These are phyloP conservation scores for Spodoptera littoralis DNA, from an alignment of 2,888 invertebrate species.

Conservation along the genomic window DNA sequence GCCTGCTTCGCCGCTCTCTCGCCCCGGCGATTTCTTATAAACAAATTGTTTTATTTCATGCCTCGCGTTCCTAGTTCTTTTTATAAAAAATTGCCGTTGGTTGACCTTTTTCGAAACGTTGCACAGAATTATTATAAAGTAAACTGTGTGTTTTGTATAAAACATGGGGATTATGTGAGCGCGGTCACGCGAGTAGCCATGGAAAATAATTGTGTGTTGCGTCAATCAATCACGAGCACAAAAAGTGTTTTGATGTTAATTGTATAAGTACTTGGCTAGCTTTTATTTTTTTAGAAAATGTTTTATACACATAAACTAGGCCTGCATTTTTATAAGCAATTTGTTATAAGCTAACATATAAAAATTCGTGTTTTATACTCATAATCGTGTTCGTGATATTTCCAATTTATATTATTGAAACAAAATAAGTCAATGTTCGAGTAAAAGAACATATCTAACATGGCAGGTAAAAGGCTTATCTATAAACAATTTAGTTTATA, in stretches of 20 bases:
- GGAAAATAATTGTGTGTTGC: conserved; percentile 48
- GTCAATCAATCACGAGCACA: conserved; percentile 51
- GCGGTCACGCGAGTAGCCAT: conserved; percentile 50
- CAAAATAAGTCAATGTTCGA: too few species aligned
- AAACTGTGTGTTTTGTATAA: conserved; percentile 42
- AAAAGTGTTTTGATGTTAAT: conserved; percentile 47
- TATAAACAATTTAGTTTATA: too few species aligned
- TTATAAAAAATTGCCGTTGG: conserved; percentile 25
- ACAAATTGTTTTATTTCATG: conserved; percentile 68
- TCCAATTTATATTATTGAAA: too few species aligned
- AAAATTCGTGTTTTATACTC: too few species aligned
- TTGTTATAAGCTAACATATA: too few species aligned
- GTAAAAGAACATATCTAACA: too few species aligned
- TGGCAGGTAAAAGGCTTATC: too few species aligned
- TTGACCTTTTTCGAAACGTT: conserved; percentile 50
- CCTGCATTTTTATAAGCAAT: too few species aligned
- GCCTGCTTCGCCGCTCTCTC: conserved; percentile 58
- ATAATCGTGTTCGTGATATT: too few species aligned
- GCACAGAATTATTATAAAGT: conserved; percentile 42
- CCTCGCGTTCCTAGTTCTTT: conserved; percentile 52
- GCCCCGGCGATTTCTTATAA: conserved; percentile 64
- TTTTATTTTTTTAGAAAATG: conserved; percentile 9
- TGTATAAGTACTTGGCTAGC: conserved; percentile 24
- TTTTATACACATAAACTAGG: too few species aligned
- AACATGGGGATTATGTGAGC: conserved; percentile 32